Evolutionary conservation across 1,140 invertebrate genomes (phyloP), one percentile per base, ranked within the genome.

Genomic region (Drosophila pseudoobscura): DNA sequence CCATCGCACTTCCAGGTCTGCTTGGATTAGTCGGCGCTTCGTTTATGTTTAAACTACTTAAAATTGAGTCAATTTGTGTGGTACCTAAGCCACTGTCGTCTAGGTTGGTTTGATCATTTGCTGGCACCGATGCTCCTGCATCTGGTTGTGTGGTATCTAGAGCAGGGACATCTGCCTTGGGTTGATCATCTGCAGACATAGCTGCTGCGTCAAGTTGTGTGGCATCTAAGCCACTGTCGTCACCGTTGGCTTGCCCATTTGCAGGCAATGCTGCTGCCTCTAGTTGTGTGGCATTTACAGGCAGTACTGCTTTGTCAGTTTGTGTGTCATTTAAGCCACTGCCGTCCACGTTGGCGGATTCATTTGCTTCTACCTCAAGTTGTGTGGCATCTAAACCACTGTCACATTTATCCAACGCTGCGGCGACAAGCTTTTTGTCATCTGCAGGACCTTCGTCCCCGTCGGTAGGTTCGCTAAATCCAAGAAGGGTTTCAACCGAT

Each of bases 41-140:
- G 39, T 64, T 26, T 31, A 71, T 41, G 13, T 9, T 58, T 17
- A 39, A 6, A n/a, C 29, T 6, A 1, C 41, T 53, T 24, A 31
- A 47, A 26, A 29, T 5, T 24, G n/a, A 6, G 24, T 65, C 44
- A 17, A 47, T 15, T 56, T 49, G 46, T 4, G 17, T 39, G 20
- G 43, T 22, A 1, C 31, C 46, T 7, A 52, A 6, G n/a, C 20
- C 22, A 43, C 15, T 22, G 0, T 45, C 51, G n/a, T 22, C n/a
- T 13, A 20, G 7, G 4, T 4, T 26, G n/a, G n/a, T 35, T 35
- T 35, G 31, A 35, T 35, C 31, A 35, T 35, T 35, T 35, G 9
- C 9, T 3, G 31, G 11, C 9, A 39, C 13, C 11, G 35, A 4
- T 13, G 9, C 35, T 39, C 2, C 8, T 9, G 31, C 2, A 2